Evolutionary conservation across 1,140 invertebrate species (phyloP).

Genomic region (Melitaea cinxia): DNA sequence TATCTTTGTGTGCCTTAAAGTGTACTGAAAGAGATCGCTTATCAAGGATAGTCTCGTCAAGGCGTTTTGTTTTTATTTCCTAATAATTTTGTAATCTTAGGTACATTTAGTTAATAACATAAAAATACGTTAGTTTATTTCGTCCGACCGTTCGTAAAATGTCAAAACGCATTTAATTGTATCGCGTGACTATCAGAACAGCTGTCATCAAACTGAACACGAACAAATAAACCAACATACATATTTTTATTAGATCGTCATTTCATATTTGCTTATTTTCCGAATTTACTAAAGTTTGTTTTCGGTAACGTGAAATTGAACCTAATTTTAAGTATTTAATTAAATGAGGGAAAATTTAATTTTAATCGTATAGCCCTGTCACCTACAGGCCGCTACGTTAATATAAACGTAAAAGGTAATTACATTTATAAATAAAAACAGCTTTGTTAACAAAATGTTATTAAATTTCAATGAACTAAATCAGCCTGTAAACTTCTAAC

Average conservation of each 20-base stretch:
- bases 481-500: too few species aligned
- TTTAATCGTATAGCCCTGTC: neutral
- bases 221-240: neutral
- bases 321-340: neutral
- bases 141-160: neutral
- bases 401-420: neutral
- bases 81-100: too few species aligned
- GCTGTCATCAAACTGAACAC: constrained; percentile 27
- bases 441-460: too few species aligned
- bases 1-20: too few species aligned
- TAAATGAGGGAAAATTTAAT: neutral
- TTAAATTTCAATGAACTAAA: too few species aligned
- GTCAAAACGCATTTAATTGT: neutral
- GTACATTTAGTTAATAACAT: too few species aligned
- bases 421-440: too few species aligned
- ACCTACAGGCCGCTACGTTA: neutral
- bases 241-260: too few species aligned
- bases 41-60: too few species aligned
- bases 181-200: constrained; percentile 24
- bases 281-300: neutral
- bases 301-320: neutral
- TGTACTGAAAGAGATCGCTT: too few species aligned
- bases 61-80: too few species aligned
- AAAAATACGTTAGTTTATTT: neutral
- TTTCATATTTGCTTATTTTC: too few species aligned